Conservation (phyloP, 2,113 vertebrate genomes). For the Clarias gariepinus region DNA sequence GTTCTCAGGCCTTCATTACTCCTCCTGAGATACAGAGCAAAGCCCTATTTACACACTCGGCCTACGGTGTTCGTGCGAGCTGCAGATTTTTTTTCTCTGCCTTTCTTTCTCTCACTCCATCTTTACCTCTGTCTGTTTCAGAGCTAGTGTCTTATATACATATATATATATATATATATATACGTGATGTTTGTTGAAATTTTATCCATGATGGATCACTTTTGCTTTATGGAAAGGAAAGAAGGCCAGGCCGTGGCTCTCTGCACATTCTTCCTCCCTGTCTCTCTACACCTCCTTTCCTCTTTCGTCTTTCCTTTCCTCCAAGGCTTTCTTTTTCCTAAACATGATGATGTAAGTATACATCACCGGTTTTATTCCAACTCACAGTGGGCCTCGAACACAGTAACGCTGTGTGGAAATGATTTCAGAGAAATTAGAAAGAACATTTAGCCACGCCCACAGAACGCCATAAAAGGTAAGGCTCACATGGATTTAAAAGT, state of each 20-base stretch:
- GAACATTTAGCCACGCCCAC: not conserved
- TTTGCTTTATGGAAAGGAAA: conserved; percentile 38
- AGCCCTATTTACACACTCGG: conserved; percentile 70
- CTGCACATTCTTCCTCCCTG: not conserved
- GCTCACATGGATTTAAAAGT: not conserved
- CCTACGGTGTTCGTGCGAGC: conserved; percentile 54
- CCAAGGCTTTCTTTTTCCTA: not conserved
- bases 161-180: too few species aligned
- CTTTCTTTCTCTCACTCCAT: not conserved
- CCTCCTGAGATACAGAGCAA: conserved; percentile 73
- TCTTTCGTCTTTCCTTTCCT: conserved; percentile 25
- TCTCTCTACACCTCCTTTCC: conserved; percentile 50
- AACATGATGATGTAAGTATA: not conserved
- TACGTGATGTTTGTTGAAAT: conserved; percentile 59
- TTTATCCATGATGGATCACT: conserved; percentile 53
- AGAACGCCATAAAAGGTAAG: not conserved
- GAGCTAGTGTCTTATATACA: conserved; percentile 47
- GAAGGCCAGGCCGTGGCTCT: conserved; percentile 27
- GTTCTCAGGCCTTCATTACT: conserved; percentile 74
- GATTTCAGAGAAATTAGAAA: not conserved
- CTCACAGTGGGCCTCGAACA: not conserved
- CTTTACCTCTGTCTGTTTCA: conserved; percentile 43
- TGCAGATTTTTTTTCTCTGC: conserved; percentile 45
- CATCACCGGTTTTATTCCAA: not conserved
- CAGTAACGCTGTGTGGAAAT: not conserved